A percentile compares a stretch with the other conserved stretches of the same genome.
Evolutionary conservation across 2,113 vertebrate species (phyloP).

Genomic region (Buteo buteo): DNA sequence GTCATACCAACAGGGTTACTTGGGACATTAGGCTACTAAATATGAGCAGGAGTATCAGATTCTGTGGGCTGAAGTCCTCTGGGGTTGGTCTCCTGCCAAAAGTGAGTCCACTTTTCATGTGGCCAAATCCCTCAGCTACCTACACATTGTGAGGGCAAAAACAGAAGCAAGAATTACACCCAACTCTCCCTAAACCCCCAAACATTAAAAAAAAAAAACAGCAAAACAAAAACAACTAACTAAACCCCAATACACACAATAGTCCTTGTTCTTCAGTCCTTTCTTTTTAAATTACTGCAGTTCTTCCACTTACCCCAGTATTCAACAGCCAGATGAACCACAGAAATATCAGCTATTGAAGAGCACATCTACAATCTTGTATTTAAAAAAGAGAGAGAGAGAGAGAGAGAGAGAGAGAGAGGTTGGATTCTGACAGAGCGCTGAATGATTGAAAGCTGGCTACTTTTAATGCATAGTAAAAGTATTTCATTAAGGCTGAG

Average conservation of each 20-base stretch:
- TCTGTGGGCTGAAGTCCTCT: constrained; percentile 42
- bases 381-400: background rate
- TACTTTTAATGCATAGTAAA: constrained; percentile 41
- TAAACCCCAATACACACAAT: background rate
- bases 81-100: constrained; percentile 36
- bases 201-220: background rate
- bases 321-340: background rate
- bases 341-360: background rate
- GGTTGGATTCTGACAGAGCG: constrained; percentile 2
- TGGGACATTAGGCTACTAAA: constrained; percentile 4
- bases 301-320: background rate
- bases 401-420: background rate
- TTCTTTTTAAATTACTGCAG: background rate
- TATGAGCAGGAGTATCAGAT: constrained; percentile 42
- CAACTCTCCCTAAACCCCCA: background rate
- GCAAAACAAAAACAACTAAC: background rate
- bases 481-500: constrained; percentile 58
- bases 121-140: background rate
- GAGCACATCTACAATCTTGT: background rate
- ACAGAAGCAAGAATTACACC: background rate
- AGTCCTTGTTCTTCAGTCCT: background rate
- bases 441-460: constrained; percentile 33
- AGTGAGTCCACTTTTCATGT: background rate
- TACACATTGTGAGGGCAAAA: background rate
- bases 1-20: background rate